Base-by-base conservation (phyloP, 2,797 vertebrate species). In the Chrysocyon brachyurus region DNA sequence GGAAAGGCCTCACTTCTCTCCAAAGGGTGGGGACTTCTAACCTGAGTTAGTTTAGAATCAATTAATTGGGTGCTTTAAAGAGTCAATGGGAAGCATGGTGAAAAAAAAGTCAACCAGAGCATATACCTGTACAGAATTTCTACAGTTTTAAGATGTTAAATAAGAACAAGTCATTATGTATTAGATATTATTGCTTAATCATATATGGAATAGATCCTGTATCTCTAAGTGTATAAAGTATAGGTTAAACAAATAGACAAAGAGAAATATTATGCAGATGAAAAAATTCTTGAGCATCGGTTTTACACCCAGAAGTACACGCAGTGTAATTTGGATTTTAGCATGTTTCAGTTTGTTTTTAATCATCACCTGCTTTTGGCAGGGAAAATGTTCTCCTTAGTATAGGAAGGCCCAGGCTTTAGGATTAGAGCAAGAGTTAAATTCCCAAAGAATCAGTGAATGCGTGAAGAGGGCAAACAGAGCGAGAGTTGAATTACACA, bases 101-200 rank as follows among this genome's bases (percentile, higher is more conserved):
- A 73, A 16, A 73, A 46, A 46, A 87, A 84, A 94, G 31, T 52
- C 16, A 84, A 40, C n/a, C 81, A 96, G 93, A 66, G 56, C 59
- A 84, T 72, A 54, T 33, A 26, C 15, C 36, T 54, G 28, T n/a
- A 78, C 11, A 64, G 86, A 79, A 72, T 46, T 36, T 49, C 61
- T 64, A 92, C 11, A 79, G n/a, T 82, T 97, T 85, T 56, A 87
- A 85, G 19, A 91, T 93, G 28, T 57, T 66, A 49, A n/a, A n/a
- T 66, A 70, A 16, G 11, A 84, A 88, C 1, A 85, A 40, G 87
- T 92, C 86, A 57, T 33, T 91, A 49, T 40, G 14, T 75, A 68
- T 92, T 84, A 88, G n/a, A 82, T 6, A 61, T 68, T 64, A 90
- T 57, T 79, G 22, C 12, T 97, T 12, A 95, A 24, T 82, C 36